Evolutionary conservation across 2,113 vertebrate species (phyloP), one percentile per base, ranked within the genome.

Genomic region (Vulpes ferrilata): DNA sequence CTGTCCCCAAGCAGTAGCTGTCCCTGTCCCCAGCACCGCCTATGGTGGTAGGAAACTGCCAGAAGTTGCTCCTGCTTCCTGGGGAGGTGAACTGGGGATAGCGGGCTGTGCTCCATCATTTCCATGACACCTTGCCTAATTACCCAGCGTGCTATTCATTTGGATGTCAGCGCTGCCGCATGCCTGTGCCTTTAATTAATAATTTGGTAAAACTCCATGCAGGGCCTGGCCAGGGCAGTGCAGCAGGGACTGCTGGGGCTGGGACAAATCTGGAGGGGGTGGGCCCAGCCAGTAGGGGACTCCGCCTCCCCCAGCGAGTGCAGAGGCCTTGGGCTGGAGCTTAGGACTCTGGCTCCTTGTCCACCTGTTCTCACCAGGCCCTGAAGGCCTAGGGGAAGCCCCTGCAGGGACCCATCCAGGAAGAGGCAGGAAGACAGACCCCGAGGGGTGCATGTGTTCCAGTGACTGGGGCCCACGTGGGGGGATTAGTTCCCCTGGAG

Each of bases 141-240:
- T 81, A 97, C 23, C 93, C 93, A 48, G 38, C 60, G 64, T 74
- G 71, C 95, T 84, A 97, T 98, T 97, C 97, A 95, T 98, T 79
- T 92, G 92, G 76, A 60, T 96, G 97, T 98, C 98, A 93, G 98
- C 19, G 16, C 95, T 87, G 97, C 93, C 13, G 25, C 64, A 19
- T 11, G 97, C 64, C 35, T 97, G 96, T 84, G 86, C 90, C 97
- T 97, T 97, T 97, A 97, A 98, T 98, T 97, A 98, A 98, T 81
- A 84, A n/a, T 88, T 48, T 43, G 96, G 97, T 96, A 98, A 98
- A 97, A 97, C 2, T n/a, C 84, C 93, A 88, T 1, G 25, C 20
- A 25, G 92, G 73, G 2, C 27, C 86, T 51, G 20, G 74, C 60
- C 17, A 13, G 94, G 83, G 3, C 4, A 35, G 80, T 11, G 57